Evolutionary conservation across 2,113 vertebrate genomes (phyloP), one percentile per base, ranked within the genome.

Genomic region (Todiramphus chloris): DNA sequence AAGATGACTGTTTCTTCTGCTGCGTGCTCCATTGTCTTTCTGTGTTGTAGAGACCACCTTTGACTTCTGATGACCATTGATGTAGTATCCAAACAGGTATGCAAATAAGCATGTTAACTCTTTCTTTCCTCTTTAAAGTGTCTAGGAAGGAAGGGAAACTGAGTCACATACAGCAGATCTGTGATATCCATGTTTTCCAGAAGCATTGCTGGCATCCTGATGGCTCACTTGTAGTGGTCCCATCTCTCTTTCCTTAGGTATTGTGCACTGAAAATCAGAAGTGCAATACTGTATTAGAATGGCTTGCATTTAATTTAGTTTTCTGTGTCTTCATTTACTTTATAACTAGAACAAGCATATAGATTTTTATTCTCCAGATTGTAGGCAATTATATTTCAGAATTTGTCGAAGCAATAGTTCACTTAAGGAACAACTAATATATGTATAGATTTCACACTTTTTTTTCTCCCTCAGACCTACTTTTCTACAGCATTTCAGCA

Each of bases 381-480:
- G 23, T 53, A 78, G 69, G 44, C 27, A 55, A 31, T 62, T 66
- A 31, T 13, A 33, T 74, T 70, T 44, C 35, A 50, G 76, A 51
- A 48, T 83, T 63, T 67, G 44, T 46, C 17, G 43, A 48, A 85
- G 37, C 35, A 69, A 10, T 33, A 56, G 23, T 19, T 90, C 35
- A 17, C 27, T 44, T 64, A 13, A 39, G 25, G 43, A 46, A 41
- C 20, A 56, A 7, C 12, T 11, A 20, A 67, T 12, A 33, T 5
- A 63, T 0, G 12, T 11, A 13, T 17, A 27, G 11, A 12, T 70
- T n/a, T 58, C 2, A 6, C 25, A 1, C 9, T 23, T 21, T 33
- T 21, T 33, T 37, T 56, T n/a, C 7, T 69, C 13, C 17, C 19
- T 3, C 11, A 55, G 12, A 24, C 9, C 18, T 11, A 2, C 30